Conservation (phyloP, 2,888 invertebrate genomes). For the Leptogaster cylindrica region DNA sequence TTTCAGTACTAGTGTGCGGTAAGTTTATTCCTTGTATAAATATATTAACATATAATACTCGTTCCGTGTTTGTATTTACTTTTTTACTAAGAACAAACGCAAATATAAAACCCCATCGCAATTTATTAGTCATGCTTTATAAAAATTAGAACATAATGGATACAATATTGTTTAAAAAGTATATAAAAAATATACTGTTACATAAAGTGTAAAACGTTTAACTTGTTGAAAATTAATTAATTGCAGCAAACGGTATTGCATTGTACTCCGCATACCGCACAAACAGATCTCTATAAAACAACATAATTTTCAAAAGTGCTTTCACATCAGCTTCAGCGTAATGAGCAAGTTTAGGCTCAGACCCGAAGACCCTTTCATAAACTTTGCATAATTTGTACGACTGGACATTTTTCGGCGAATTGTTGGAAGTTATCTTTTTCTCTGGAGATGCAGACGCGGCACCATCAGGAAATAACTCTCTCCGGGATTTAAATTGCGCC, state of each 20-base stretch:
- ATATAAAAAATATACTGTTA: no score
- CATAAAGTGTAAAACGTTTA: no score
- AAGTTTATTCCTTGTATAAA: no score
- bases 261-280: slow-evolving; percentile 63
- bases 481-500: slow-evolving; percentile 42
- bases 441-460: not conserved
- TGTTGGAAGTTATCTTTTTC: not conserved
- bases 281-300: slow-evolving; percentile 66
- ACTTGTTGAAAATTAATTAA: no score
- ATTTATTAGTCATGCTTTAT: no score
- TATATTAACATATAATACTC: no score
- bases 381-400: slow-evolving; percentile 65
- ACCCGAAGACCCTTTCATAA: slow-evolving; percentile 65
- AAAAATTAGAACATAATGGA: no score
- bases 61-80: no score
- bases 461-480: slow-evolving; percentile 33
- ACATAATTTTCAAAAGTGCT: slow-evolving; percentile 69
- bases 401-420: not conserved
- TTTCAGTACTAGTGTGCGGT: no score
- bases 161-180: no score
- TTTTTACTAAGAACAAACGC: no score
- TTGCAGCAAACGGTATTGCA: slow-evolving; percentile 52
- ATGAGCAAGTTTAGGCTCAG: slow-evolving; percentile 64
- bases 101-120: no score
- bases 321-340: slow-evolving; percentile 73